Base-by-base conservation (phyloP, 2,888 invertebrate species). In the Chouioia cunea region DNA sequence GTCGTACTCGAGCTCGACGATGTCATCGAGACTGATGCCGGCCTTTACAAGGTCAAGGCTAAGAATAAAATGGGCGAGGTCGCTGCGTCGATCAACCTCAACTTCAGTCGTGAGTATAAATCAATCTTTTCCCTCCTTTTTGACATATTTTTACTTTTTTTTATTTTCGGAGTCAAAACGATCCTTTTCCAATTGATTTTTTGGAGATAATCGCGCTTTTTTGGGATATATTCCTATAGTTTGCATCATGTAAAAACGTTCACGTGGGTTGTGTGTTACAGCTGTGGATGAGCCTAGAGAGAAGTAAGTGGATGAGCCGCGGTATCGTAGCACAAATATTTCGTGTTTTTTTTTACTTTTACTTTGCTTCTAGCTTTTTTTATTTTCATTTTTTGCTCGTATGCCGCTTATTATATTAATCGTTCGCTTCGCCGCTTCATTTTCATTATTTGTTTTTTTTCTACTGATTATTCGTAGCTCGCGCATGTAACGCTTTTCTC, bases 1-100 rank as follows among this genome's bases (percentile, higher is more conserved):
- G 96, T 96, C 86, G 93, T 95, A 83, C 91, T 98, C 83, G 96
- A 95, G 86, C 90, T 99, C 83, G 96, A 97, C 87, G 97, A 97
- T 89, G 97, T 97, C 86, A 93, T 96, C 89, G 97, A 97, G 90
- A 92, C 93, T 78, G 97, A 97, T 87, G 96, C 96, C 82, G 97
- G 97, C 86, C 92, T 96, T 79, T 99, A 98, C 89, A 96, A 96
- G 89, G 96, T 97, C 86, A 96, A 95, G 89, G 97, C 97, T 80
- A 97, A 96, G 88, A 97, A 97, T 87, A 95, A 95, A 89, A 95
- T 95, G 90, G 98, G 98, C 85, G 97, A 97, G 90, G 96, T 97
- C 86, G 94, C 96, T 82, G 96, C 97, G 80, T 97, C 97, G 83
- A 96, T 97, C 87, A 97, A 97, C 86, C 92, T 98, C 87, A 97